Evolutionary conservation across 1,140 invertebrate species (phyloP), one percentile per base, ranked within the genome.

Genomic region (Polypedilum pembai): DNA sequence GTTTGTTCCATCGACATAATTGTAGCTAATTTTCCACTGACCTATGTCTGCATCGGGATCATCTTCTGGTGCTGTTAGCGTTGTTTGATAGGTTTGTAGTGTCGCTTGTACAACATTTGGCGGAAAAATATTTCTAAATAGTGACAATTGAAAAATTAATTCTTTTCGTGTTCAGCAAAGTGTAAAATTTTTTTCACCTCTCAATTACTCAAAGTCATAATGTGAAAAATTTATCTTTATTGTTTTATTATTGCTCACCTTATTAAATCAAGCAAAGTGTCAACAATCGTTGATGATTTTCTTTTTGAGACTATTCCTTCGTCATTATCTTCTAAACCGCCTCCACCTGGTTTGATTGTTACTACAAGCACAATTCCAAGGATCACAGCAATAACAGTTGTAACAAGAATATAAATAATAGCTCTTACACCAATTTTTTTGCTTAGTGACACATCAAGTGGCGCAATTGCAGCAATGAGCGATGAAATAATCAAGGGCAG

Each of bases 191-290:
- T 88, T 17, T n/a, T 74, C 17, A 5, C 15, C 0, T 75, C 73
- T 77, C 24, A 3, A 33, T 3, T 3, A 33, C 24, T 33, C 2
- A 33, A 5, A 33, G 24, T 33, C 24, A 33, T 5, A 33, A 3
- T 33, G 24, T 5, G 5, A 5, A 33, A 33, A 33, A 33, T 33
- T 3, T 33, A 33, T 33, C 24, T 33, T 33, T 33, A 33, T 33
- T 33, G 24, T 33, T 33, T 33, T 33, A 33, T 33, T 1, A 33
- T 33, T 33, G 24, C 24, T 33, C 77, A 79, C 86, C 92, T 88
- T 40, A 94, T 85, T 24, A 95, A 83, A 83, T 95, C 94, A 81
- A 95, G 86, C 20, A 95, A 85, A 0, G 93, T 93, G 80, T 95
- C 94, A n/a, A 88, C 83, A 0, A 92, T 92, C 4, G 89, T 89